Evolutionary conservation across 2,113 vertebrate species (phyloP), one percentile per base, ranked within the genome.

Genomic region (Hippocampus comes): DNA sequence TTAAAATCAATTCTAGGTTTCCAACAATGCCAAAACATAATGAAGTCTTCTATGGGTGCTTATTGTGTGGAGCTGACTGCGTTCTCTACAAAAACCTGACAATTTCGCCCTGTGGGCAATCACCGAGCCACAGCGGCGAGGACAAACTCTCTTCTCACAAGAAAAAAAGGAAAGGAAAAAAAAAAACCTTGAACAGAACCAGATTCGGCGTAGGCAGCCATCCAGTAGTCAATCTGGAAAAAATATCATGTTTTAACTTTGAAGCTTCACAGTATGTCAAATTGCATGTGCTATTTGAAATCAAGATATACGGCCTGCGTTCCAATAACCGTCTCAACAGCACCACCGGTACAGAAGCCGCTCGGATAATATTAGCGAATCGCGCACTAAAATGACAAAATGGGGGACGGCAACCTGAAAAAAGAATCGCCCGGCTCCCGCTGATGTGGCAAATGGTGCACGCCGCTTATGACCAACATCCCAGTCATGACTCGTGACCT

Each of bases 401-500:
- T 51, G 66, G 67, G 23, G 23, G 25, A n/a, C 59, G 70, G 55
- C 56, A 55, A 59, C 42, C 71, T 67, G 73, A 55, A 8, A 80
- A 70, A 77, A 72, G 56, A 68, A 49, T 75, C 48, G 18, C 55
- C 76, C 76, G 77, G 46, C 49, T 59, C 63, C 67, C 38, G 68
- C 53, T 81, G 70, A 77, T 78, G 75, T 78, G 59, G 57, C 71
- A 70, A 78, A 56, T 76, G 57, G 25, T 30, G 11, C 30, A 18
- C 30, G 4, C 43, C 67, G 20, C 49, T 51, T 80, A 27, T 75
- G 34, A 69, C 34, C 76, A 71, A 60, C 68, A 63, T 68, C 69
- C 75, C 67, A 73, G 71, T 79, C 64, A 60, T 69, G 63, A 38
- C 63, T 21, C 53, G n/a, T 66, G 55, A 87, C 78, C 84, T 72